Conservation (phyloP, 2,888 invertebrate genomes). For the Trichogramma evanescens region DNA sequence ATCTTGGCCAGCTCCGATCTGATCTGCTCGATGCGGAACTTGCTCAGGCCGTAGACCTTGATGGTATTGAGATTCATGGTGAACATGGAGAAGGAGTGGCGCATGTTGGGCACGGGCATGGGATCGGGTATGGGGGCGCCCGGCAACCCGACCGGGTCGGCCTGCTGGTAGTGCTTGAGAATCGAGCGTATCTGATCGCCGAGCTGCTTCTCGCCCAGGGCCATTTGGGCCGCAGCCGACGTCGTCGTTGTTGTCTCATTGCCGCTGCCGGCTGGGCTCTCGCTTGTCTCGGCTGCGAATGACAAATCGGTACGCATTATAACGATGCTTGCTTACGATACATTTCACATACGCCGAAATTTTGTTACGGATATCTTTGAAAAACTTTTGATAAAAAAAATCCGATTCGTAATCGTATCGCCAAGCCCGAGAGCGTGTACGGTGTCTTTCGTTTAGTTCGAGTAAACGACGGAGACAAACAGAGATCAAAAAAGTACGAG, state of each 20-base stretch:
- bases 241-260: background rate
- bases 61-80: slow-evolving; percentile 66
- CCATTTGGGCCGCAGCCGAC: slow-evolving; percentile 31
- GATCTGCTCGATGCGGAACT: slow-evolving; percentile 67
- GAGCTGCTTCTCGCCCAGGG: slow-evolving; percentile 59
- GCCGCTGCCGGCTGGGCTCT: background rate
- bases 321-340: no score
- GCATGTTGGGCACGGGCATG: slow-evolving; percentile 68
- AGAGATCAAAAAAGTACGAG: no score
- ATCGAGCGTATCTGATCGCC: slow-evolving; percentile 65
- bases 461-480: no score
- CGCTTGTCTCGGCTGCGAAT: no score
- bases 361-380: no score
- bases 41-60: slow-evolving; percentile 67
- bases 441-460: no score
- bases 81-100: slow-evolving; percentile 62
- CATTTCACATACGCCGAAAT: no score
- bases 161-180: slow-evolving; percentile 72
- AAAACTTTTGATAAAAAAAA: no score
- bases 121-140: slow-evolving; percentile 75
- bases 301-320: no score
- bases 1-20: slow-evolving; percentile 67
- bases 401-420: no score
- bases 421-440: no score
- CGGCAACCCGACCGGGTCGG: slow-evolving; percentile 74